Conservation (phyloP, 2,888 invertebrate species). For the Eueremaeus valkanovi region DNA sequence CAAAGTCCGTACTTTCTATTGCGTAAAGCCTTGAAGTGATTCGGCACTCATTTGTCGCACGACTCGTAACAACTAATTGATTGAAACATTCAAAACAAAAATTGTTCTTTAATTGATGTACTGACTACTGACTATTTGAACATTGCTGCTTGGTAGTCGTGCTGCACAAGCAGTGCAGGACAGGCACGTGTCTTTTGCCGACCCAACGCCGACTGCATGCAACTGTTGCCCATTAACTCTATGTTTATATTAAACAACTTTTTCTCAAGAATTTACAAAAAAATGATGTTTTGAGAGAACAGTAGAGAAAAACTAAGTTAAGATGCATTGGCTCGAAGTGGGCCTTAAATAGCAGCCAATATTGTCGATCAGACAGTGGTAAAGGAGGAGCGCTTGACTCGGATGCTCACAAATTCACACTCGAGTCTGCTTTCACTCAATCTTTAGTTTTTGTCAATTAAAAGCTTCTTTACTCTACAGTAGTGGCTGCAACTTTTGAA, state of each 20-base stretch:
- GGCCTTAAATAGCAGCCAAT: background rate
- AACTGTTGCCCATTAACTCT: constrained; percentile 2
- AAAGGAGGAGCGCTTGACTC: constrained; percentile 1
- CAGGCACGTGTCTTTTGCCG: background rate
- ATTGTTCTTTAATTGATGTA: constrained; percentile 1
- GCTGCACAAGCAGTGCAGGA: background rate
- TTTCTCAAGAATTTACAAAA: background rate
- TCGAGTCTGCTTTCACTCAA: background rate
- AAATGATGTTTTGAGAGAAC: background rate
- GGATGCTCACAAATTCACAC: background rate
- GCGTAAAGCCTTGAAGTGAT: background rate
- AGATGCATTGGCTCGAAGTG: background rate
- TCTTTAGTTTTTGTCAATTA: background rate
- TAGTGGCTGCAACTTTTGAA: too few relatives aligned
- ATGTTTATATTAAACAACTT: constrained; percentile 12
- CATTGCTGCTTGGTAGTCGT: too few relatives aligned
- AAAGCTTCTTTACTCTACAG: too few relatives aligned
- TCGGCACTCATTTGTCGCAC: background rate
- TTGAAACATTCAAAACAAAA: background rate
- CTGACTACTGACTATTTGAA: background rate
- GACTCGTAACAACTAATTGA: background rate
- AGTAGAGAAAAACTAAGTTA: too few relatives aligned
- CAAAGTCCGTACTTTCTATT: background rate
- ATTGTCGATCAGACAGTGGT: background rate
- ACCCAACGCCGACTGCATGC: background rate